These are phyloP conservation scores for Pseudomyrmex concolor DNA, from an alignment of 1,140 invertebrate species.

Conservation along the genomic window DNA sequence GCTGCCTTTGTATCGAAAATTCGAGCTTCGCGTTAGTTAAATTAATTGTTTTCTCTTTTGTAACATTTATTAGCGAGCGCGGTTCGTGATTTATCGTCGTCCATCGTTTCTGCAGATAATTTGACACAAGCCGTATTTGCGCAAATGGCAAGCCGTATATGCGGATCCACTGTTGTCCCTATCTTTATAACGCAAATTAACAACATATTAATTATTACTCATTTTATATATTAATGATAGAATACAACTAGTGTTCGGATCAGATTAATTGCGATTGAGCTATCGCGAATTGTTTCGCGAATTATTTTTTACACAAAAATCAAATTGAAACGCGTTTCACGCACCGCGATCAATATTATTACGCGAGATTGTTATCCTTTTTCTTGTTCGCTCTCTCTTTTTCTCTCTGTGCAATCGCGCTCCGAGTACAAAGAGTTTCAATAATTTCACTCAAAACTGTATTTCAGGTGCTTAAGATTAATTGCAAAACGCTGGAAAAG, in stretches of 20 bases:
- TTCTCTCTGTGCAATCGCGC: neutral
- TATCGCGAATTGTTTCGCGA: neutral
- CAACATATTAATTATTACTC: conserved; percentile 25
- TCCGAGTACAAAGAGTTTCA: conserved; percentile 13
- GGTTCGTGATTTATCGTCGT: conserved; percentile 3
- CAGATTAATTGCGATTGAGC: conserved; percentile 7
- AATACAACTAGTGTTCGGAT: neutral
- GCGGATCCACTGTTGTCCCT: conserved; percentile 2
- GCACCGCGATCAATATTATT: too few relatives aligned
- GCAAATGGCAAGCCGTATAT: neutral
- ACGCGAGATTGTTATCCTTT: too few relatives aligned
- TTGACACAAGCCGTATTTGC: conserved; percentile 1
- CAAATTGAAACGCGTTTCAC: too few relatives aligned
- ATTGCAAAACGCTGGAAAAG: conserved; percentile 16
- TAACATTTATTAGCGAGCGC: neutral
- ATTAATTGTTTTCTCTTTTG: conserved; percentile 27
- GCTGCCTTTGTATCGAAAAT: neutral
- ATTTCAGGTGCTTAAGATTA: conserved; percentile 2
- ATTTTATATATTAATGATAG: conserved; percentile 14
- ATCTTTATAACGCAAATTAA: conserved; percentile 37
- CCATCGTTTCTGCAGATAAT: conserved; percentile 10
- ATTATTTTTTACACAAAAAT: neutral
- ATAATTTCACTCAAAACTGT: conserved; percentile 24
- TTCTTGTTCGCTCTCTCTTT: neutral
- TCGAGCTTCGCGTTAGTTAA: neutral